Evolutionary conservation across 2,888 invertebrate species (phyloP).

Genomic region (Volucella inanis): DNA sequence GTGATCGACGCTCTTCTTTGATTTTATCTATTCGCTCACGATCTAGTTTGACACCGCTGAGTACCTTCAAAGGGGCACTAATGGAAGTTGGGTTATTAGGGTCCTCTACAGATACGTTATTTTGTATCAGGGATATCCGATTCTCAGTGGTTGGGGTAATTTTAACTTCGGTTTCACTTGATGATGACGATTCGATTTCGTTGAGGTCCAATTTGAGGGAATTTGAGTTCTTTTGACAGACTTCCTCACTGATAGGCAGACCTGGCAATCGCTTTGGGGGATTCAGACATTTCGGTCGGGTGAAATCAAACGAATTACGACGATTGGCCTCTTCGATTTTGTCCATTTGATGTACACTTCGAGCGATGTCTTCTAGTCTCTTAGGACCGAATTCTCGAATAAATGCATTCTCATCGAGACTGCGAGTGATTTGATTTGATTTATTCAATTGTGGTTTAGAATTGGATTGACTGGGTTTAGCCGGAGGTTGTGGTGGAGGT

Average conservation of each 20-base stretch:
- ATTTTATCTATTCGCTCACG: slow-evolving; percentile 94
- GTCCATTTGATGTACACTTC: slow-evolving; percentile 80
- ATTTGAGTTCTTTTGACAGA: slow-evolving; percentile 76
- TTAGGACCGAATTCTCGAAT: slow-evolving; percentile 86
- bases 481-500: slow-evolving; percentile 47
- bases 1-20: slow-evolving; percentile 94
- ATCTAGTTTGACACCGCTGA: slow-evolving; percentile 86
- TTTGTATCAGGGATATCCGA: slow-evolving; percentile 86
- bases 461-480: slow-evolving; percentile 47
- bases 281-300: slow-evolving; percentile 85
- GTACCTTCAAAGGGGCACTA: slow-evolving; percentile 79
- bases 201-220: slow-evolving; percentile 57
- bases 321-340: slow-evolving; percentile 80
- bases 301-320: slow-evolving; percentile 86
- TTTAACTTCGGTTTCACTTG: slow-evolving; percentile 78
- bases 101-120: slow-evolving; percentile 82
- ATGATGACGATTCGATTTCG: slow-evolving; percentile 59
- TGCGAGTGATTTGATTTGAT: slow-evolving; percentile 86
- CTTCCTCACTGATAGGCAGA: slow-evolving; percentile 81
- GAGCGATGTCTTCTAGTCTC: slow-evolving; percentile 79
- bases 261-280: slow-evolving; percentile 84
- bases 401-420: slow-evolving; percentile 90
- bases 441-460: slow-evolving; percentile 84
- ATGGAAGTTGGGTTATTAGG: slow-evolving; percentile 60
- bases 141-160: slow-evolving; percentile 86